phyloP scores from a whole-genome alignment of 2,888 invertebrate genomes.

The Hypolimnas misippus region DNA sequence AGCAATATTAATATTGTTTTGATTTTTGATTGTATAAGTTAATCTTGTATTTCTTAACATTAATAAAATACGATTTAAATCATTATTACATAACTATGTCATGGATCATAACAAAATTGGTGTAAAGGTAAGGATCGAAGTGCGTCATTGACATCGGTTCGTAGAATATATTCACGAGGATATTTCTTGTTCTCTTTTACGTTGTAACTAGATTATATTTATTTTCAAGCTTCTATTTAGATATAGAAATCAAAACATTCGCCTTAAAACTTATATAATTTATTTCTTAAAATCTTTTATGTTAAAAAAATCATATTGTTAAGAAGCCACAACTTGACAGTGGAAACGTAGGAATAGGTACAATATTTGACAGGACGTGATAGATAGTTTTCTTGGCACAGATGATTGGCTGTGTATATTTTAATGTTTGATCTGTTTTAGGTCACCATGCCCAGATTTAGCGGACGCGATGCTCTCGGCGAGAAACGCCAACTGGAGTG shows the following conservation, averaged over 20 bases:
- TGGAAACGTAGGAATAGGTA: too few relatives aligned
- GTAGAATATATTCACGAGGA: slow-evolving; percentile 6
- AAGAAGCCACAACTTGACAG: too few relatives aligned
- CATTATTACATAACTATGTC: background rate
- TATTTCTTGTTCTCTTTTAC: background rate
- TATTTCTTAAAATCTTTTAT: too few relatives aligned
- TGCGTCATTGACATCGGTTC: slow-evolving; percentile 17
- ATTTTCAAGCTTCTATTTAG: background rate
- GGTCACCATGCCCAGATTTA: slow-evolving; percentile 90
- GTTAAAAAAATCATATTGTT: too few relatives aligned
- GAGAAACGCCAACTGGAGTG: slow-evolving; percentile 86
- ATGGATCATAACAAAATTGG: slow-evolving; percentile 20
- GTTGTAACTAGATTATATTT: background rate
- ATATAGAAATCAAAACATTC: background rate
- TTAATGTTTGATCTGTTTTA: slow-evolving; percentile 59
- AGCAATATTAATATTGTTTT: background rate
- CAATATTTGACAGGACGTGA: background rate
- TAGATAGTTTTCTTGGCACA: slow-evolving; percentile 10
- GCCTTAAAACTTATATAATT: background rate
- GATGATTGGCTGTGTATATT: background rate
- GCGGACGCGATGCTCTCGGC: slow-evolving; percentile 70
- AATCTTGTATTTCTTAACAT: background rate
- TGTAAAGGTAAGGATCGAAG: slow-evolving; percentile 28
- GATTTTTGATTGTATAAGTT: background rate
- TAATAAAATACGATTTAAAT: background rate